Evolutionary conservation across 2,888 invertebrate genomes (phyloP).

Genomic region (Gandaritis pyraliata): DNA sequence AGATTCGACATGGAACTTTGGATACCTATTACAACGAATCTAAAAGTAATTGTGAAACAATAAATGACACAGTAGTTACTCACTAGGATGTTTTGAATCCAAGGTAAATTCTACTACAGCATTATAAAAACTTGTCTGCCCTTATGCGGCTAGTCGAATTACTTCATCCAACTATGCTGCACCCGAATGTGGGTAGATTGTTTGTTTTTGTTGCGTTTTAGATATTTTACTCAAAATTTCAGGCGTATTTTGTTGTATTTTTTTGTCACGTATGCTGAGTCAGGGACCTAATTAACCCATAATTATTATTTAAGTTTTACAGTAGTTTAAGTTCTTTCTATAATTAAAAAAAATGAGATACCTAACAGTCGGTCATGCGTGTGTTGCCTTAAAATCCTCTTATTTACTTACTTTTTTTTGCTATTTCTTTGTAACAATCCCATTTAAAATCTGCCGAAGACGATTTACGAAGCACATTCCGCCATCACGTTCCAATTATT

Average conservation of each 20-base stretch:
- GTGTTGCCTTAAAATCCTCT: neutral
- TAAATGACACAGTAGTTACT: constrained; percentile 12
- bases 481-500: constrained; percentile 33
- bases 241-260: neutral
- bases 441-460: constrained; percentile 4
- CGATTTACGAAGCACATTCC: constrained; percentile 29
- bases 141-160: constrained; percentile 11
- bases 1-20: too few relatives aligned
- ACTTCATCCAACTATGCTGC: constrained; percentile 5
- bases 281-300: too few relatives aligned
- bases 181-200: constrained; percentile 29
- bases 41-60: too few relatives aligned
- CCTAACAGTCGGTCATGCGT: too few relatives aligned
- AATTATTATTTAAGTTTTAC: too few relatives aligned
- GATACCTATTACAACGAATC: too few relatives aligned
- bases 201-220: constrained; percentile 36
- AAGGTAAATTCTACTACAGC: constrained; percentile 40
- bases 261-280: too few relatives aligned
- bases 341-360: too few relatives aligned
- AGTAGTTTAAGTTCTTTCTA: too few relatives aligned
- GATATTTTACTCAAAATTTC: constrained; percentile 3
- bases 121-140: constrained; percentile 31
- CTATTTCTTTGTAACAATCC: too few relatives aligned
- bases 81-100: constrained; percentile 19
- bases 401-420: too few relatives aligned